Evolutionary conservation across 2,113 vertebrate species (phyloP), one percentile per base, ranked within the genome.

Genomic region (Gallinago paraguaiae): DNA sequence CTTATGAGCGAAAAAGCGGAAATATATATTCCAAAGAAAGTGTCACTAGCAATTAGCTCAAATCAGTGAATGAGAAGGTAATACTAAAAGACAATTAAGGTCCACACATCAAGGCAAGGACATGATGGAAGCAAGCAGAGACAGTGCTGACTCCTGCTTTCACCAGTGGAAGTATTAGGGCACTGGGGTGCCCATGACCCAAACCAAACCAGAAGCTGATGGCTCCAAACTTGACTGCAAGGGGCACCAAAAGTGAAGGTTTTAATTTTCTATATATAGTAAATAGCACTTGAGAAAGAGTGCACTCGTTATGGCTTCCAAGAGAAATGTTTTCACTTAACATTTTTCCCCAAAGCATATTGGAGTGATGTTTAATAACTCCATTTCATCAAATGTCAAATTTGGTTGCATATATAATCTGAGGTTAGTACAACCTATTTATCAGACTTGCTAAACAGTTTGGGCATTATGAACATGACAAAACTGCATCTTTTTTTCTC

Each of bases 261-360:
- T 56, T 76, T 72, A 2, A 51, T 85, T 68, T 84, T 64, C 23
- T 71, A 22, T 24, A 33, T 43, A 46, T 5, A 79, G 13, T 24
- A 82, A 79, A 28, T 12, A 71, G 39, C 59, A 83, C 60, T 43
- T 74, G 12, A 92, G 31, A 67, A 86, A 53, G 24, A 86, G 7
- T 3, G 11, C 0, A 6, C 18, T 85, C 43, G 19, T 71, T 1
- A 0, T 59, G 51, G 10, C 35, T 39, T n/a, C 9, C 1, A 67
- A 54, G 24, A 91, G 27, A 89, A 75, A 71, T 41, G 27, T 64
- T 92, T 77, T 74, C 54, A 70, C 57, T 71, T 84, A 68, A 64
- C 8, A 8, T 69, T 67, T 46, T 93, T 43, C 20, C 81, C 30
- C 43, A 56, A 81, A 87, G 74, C 18, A 35, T 48, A 57, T 22